phyloP scores from a whole-genome alignment of 2,113 vertebrate species.

The Polypterus senegalus region DNA sequence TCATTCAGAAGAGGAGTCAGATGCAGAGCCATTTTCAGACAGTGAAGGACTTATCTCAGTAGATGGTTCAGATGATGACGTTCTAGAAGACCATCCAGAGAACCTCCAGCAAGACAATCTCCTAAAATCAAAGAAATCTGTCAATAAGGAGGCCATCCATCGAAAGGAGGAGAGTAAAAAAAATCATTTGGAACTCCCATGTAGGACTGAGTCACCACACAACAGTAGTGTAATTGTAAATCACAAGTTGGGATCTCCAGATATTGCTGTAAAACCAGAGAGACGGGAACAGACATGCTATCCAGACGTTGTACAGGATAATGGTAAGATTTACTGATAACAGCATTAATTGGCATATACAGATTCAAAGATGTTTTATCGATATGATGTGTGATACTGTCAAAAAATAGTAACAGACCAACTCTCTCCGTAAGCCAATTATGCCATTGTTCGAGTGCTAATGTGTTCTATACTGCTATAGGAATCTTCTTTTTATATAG shows the following conservation, averaged over 20 bases:
- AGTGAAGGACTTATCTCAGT: conserved; percentile 94
- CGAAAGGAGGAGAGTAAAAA: conserved; percentile 87
- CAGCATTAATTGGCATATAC: no score
- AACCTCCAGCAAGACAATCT: conserved; percentile 45
- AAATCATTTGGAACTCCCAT: conserved; percentile 61
- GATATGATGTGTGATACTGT: no score
- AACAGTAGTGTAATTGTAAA: conserved; percentile 37
- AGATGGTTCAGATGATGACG: conserved; percentile 80
- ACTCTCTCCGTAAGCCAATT: no score
- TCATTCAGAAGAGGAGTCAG: conserved; percentile 83
- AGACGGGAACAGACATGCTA: conserved; percentile 45
- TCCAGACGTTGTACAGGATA: conserved; percentile 51
- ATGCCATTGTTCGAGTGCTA: no score
- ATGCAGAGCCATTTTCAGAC: conserved; percentile 90
- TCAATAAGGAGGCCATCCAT: conserved; percentile 77
- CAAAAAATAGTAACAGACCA: no score
- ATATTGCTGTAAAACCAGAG: conserved; percentile 6
- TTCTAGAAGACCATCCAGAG: conserved; percentile 40
- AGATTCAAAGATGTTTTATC: no score
- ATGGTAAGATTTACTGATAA: conserved; percentile 46
- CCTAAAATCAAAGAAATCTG: conserved; percentile 71
- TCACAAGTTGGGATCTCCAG: conserved; percentile 37
- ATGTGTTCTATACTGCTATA: no score
- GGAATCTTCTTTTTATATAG: no score
- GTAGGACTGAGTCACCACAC: conserved; percentile 45